Base-by-base conservation (phyloP, 2,888 invertebrate species). In the Eristalinus sepulchralis region DNA sequence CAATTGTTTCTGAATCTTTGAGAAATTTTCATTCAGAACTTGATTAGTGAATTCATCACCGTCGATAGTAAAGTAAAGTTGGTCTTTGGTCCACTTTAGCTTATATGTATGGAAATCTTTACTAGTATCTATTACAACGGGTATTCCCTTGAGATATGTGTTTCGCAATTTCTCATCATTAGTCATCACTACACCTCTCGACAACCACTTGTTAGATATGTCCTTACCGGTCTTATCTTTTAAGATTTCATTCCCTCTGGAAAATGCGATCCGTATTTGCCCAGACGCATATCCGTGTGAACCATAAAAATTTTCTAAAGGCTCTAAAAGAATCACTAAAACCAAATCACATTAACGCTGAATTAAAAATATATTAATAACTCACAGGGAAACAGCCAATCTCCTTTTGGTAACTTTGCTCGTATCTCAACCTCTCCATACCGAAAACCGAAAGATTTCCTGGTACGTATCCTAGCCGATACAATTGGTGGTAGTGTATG, bases 351-450 rank as follows among this genome's bases (percentile, higher is more conserved):
- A 33, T 39, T 20, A 20, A 4, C 8, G 17, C 5, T 22, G 0
- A 20, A n/a, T 20, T 5, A 11, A 5, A 27, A 27, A 27, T 27
- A 5, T 27, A 27, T n/a, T n/a, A n/a, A n/a, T 0, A 36, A 89
- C 89, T 93, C 92, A 96, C 96, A 93, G 68, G 97, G 96, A 89
- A 96, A 94, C 20, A 97, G 92, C 97, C 97, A 97, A 90, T 96
- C 96, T 0, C 97, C 97, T 86, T 93, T 93, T 0, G 97, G 96
- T 24, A 97, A 90, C 91, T 95, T 96, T 0, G 96, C 97, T 24
- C 94, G 93, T 2, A 97, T 93, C 89, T 95, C 94, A 13, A 97
- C 93, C 53, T 93, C 94, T 11, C 97, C 97, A 90, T 96, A 96
- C 10, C 94, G 94, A 89, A 97, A 96, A 5, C 94, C 94, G 89